These are phyloP conservation scores for Latrodectus geometricus DNA, from an alignment of 1,140 invertebrate species.

Conservation along the genomic window DNA sequence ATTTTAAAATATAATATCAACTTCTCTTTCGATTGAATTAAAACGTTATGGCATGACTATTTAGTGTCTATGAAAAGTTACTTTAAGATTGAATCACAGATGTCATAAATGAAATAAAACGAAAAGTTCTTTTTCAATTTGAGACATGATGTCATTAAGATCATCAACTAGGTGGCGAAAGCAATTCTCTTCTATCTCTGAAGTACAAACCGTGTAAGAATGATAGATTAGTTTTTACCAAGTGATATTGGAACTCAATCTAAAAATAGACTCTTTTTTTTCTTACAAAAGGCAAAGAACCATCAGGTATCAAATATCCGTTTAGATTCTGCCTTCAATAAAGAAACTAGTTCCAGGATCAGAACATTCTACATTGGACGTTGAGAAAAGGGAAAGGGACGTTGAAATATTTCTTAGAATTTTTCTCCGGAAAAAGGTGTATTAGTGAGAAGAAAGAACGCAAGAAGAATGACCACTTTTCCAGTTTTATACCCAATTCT, in stretches of 20 bases:
- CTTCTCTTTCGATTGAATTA: too few species aligned
- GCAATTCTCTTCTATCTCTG: not conserved
- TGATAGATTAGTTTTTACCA: not conserved
- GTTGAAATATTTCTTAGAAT: not conserved
- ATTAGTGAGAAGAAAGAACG: not conserved
- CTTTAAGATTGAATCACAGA: too few species aligned
- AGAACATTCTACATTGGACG: not conserved
- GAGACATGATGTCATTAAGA: too few species aligned
- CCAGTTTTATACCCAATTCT: slow-evolving; percentile 44
- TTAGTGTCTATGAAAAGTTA: too few species aligned
- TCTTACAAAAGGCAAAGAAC: not conserved
- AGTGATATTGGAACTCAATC: not conserved
- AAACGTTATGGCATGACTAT: too few species aligned
- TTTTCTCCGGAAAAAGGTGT: not conserved
- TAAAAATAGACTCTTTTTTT: not conserved
- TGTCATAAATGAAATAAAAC: too few species aligned
- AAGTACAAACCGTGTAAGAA: not conserved
- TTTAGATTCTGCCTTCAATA: not conserved
- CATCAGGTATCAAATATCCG: not conserved
- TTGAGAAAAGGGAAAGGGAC: too few species aligned
- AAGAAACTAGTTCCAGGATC: not conserved
- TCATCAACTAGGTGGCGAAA: not conserved
- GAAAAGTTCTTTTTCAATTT: too few species aligned
- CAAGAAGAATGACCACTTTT: slow-evolving; percentile 35
- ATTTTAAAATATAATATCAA: too few species aligned